Percentiles rank a stretch among this genome's conserved stretches.
These are phyloP conservation scores for Tinea pellionella DNA, from an alignment of 2,888 invertebrate species.

Conservation along the genomic window DNA sequence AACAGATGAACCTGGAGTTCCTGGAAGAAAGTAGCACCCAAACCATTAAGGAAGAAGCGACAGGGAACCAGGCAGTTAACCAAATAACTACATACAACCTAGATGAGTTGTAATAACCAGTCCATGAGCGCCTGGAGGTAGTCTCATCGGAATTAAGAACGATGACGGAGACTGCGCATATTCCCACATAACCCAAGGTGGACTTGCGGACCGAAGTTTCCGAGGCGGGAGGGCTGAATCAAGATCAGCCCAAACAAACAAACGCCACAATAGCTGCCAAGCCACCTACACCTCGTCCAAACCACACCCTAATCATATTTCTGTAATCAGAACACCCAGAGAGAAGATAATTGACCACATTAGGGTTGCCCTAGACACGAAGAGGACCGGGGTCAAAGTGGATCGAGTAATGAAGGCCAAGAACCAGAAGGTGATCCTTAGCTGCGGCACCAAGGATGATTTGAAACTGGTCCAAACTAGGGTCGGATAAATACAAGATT, in stretches of 20 bases:
- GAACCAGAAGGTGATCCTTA: constrained; percentile 18
- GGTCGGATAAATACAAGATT: background rate
- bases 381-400: constrained; percentile 16
- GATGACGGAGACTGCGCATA: constrained; percentile 1
- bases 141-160: constrained; percentile 10
- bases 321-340: background rate
- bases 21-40: too few relatives aligned
- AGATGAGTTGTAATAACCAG: background rate
- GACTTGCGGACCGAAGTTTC: background rate
- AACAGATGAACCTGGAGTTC: too few relatives aligned
- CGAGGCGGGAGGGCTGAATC: background rate
- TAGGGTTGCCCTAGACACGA: constrained; percentile 16
- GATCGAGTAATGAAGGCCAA: constrained; percentile 17
- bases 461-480: background rate
- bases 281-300: constrained; percentile 5
- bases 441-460: constrained; percentile 13
- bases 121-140: constrained; percentile 10
- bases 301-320: background rate
- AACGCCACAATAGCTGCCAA: constrained; percentile 9
- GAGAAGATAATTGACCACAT: background rate
- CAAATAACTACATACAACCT: too few relatives aligned
- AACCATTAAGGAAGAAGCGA: too few relatives aligned
- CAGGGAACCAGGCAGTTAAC: too few relatives aligned
- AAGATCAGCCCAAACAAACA: background rate
- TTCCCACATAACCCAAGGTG: too few relatives aligned